These are phyloP conservation scores for Cecidostiba fungosa DNA, from an alignment of 2,888 invertebrate genomes.

Conservation along the genomic window DNA sequence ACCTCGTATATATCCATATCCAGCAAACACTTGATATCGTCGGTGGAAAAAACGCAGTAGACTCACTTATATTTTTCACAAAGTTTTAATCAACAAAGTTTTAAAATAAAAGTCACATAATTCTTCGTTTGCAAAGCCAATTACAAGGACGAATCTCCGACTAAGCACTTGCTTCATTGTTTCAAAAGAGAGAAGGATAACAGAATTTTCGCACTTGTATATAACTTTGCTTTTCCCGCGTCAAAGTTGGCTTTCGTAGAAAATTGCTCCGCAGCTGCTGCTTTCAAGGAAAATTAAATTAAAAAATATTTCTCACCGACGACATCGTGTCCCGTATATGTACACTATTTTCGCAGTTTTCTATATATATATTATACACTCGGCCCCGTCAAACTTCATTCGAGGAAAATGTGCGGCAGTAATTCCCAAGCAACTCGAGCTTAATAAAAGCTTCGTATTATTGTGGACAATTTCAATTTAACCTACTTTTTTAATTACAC, in stretches of 20 bases:
- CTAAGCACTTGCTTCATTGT: not conserved
- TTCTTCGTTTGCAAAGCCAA: not conserved
- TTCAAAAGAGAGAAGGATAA: not conserved
- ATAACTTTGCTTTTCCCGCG: too few relatives aligned
- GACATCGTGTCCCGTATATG: too few relatives aligned
- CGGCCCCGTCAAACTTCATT: not conserved
- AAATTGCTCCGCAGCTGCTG: not conserved
- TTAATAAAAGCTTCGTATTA: not conserved
- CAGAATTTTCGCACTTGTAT: not conserved
- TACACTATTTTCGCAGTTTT: not conserved
- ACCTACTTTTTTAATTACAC: too few relatives aligned
- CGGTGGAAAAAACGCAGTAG: not conserved
- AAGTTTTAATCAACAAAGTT: conserved; percentile 7
- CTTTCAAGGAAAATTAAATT: not conserved
- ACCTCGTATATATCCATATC: not conserved
- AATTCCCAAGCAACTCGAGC: not conserved
- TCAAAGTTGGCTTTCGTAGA: not conserved
- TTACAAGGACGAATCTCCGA: not conserved
- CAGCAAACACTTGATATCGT: not conserved
- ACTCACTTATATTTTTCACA: not conserved
- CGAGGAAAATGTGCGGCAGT: not conserved
- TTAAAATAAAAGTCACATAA: not conserved
- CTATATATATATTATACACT: not conserved
- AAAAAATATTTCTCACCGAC: not conserved
- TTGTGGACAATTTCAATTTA: too few relatives aligned